Percentiles rank a stretch among this genome's conserved stretches.
Conservation (phyloP, 2,888 invertebrate species). For the Megaustenia siamemsis region DNA sequence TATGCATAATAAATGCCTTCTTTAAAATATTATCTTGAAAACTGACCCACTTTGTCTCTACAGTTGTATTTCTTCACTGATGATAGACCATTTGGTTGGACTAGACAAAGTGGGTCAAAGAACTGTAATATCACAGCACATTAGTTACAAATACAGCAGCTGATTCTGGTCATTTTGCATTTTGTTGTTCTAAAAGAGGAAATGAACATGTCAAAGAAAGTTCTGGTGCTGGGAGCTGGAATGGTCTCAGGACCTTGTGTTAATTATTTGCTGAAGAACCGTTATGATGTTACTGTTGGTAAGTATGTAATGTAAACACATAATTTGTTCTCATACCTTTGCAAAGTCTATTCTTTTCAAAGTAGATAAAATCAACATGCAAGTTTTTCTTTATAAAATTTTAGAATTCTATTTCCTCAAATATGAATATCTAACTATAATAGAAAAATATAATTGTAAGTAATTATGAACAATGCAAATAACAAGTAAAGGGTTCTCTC, state of each 20-base stretch:
- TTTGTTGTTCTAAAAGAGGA: neutral
- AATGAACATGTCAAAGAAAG: conserved; percentile 34
- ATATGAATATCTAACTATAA: too few relatives aligned
- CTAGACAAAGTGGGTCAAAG: neutral
- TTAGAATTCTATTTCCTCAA: too few relatives aligned
- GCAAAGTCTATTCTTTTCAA: neutral
- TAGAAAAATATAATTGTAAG: too few relatives aligned
- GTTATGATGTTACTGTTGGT: conserved; percentile 45
- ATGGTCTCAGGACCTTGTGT: conserved; percentile 49
- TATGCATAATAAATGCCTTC: neutral
- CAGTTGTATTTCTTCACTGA: neutral
- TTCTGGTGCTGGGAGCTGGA: conserved; percentile 52
- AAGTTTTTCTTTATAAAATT: too few relatives aligned
- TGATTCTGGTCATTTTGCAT: conserved; percentile 2
- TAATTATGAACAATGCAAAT: too few relatives aligned
- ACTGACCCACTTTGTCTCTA: neutral
- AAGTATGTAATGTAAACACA: neutral
- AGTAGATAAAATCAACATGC: neutral
- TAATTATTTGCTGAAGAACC: conserved; percentile 37
- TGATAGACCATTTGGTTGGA: neutral
- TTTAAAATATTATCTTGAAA: neutral
- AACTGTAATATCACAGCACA: neutral
- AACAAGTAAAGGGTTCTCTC: too few relatives aligned
- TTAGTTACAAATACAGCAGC: neutral
- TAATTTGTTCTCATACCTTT: neutral